Base-by-base conservation (phyloP, 2,797 vertebrate species). In the Lateolabrax maculatus region DNA sequence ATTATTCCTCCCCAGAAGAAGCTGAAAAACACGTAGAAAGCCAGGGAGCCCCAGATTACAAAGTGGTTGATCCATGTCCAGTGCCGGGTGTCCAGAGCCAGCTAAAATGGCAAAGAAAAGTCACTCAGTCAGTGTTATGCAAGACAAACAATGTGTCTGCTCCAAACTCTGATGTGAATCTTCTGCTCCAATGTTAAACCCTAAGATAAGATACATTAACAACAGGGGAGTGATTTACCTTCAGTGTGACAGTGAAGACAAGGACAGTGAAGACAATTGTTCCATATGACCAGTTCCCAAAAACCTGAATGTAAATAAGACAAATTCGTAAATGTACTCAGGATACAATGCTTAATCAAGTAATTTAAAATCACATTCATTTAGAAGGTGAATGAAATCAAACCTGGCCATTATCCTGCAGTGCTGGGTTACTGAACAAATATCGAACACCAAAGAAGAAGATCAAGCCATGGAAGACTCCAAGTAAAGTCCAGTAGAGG, bases 61-160 rank as follows among this genome's bases (percentile, higher is more conserved):
- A 99, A 98, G 92, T 99, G 98, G 94, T 99, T 99, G 94, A 99
- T 95, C 98, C 98, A 99, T 0, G 98, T 99, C 98, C 98, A 99
- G 91, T 97, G 98, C 4, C 97, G 95, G 2, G 98, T 99, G 89
- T 99, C 98, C 87, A 99, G 90, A 0, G 98, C 98, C n/a, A 99
- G 95, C 98, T 99, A 86, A 18, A 89, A 80, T 18, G 21, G 29
- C 15, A 44, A 16, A 82, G 43, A 57, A 67, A 53, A 51, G 36
- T 58, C 25, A 73, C 10, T 5, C 34, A 51, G 21, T 44, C 16
- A 34, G 4, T 46, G 0, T 49, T 49, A 16, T 43, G 31, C 36
- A 25, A 53, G 44, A 51, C 10, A 49, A 15, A 51, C 10, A 49
- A 15, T 21, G 48, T 12, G 37, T 58, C 36, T 21, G 25, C 31